phyloP scores from a whole-genome alignment of 2,113 vertebrate species.

The Pithys albifrons region DNA sequence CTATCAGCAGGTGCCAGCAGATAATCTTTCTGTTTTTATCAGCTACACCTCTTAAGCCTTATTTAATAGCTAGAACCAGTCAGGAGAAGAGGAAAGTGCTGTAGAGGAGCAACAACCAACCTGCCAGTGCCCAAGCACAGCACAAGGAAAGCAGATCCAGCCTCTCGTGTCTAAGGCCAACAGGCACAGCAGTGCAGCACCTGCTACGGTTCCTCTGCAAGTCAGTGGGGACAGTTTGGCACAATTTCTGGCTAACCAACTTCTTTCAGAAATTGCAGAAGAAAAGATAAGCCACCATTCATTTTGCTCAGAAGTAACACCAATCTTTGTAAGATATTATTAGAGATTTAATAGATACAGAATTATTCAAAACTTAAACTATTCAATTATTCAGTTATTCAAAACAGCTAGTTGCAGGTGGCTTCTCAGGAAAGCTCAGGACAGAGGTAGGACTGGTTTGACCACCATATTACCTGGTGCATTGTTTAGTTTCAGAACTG shows the following conservation, averaged over 20 bases:
- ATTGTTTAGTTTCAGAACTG: neutral
- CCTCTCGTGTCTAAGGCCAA: neutral
- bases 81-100: neutral
- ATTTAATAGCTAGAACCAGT: neutral
- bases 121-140: neutral
- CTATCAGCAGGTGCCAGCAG: neutral
- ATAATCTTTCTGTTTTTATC: neutral
- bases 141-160: neutral
- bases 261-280: neutral
- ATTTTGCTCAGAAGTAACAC: neutral
- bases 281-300: neutral
- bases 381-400: too few species aligned
- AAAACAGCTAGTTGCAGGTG: neutral
- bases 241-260: neutral
- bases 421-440: neutral
- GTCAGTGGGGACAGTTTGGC: neutral
- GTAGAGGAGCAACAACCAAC: neutral
- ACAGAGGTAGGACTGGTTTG: neutral
- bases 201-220: accelerated
- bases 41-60: neutral
- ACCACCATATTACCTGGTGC: neutral
- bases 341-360: neutral
- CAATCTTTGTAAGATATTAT: neutral
- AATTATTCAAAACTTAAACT: neutral
- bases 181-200: neutral